These are phyloP conservation scores for Lacanobia oleracea DNA, from an alignment of 2,888 invertebrate genomes.

Conservation along the genomic window DNA sequence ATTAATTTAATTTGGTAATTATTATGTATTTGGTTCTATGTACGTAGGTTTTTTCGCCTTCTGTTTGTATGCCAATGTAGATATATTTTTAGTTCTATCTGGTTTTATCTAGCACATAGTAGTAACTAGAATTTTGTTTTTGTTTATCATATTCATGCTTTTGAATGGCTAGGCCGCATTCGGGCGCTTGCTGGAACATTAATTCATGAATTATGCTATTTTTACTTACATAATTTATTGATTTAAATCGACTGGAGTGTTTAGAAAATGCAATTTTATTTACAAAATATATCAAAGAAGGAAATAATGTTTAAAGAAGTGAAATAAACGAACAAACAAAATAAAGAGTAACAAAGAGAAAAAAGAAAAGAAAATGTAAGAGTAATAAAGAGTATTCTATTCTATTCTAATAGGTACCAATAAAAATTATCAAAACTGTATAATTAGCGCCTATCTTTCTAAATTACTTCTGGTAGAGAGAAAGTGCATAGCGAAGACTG, in stretches of 20 bases:
- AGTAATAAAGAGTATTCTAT: too few species aligned
- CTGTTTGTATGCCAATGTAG: conserved; percentile 26
- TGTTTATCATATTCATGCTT: conserved; percentile 54
- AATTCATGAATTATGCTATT: conserved; percentile 9
- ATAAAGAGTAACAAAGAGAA: too few species aligned
- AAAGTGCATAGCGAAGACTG: too few species aligned
- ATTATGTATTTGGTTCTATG: neutral
- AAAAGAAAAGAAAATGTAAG: too few species aligned
- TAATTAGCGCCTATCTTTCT: too few species aligned
- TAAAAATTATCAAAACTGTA: too few species aligned
- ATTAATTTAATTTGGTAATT: too few species aligned
- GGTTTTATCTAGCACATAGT: conserved; percentile 18
- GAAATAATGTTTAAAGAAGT: too few species aligned
- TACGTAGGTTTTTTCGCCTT: neutral
- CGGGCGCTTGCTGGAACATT: conserved; percentile 44
- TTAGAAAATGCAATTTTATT: neutral
- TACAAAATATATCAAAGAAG: neutral
- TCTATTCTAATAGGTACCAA: too few species aligned
- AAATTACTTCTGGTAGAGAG: too few species aligned
- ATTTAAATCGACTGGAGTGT: conserved; percentile 35
- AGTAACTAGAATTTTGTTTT: conserved; percentile 7
- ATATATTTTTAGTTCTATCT: conserved; percentile 13
- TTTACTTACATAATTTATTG: neutral
- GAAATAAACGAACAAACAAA: too few species aligned
- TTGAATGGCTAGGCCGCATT: conserved; percentile 41